Percentiles rank a stretch among this genome's conserved stretches.
Evolutionary conservation across 1,140 invertebrate species (phyloP).

Genomic region (Anastrepha obliqua): DNA sequence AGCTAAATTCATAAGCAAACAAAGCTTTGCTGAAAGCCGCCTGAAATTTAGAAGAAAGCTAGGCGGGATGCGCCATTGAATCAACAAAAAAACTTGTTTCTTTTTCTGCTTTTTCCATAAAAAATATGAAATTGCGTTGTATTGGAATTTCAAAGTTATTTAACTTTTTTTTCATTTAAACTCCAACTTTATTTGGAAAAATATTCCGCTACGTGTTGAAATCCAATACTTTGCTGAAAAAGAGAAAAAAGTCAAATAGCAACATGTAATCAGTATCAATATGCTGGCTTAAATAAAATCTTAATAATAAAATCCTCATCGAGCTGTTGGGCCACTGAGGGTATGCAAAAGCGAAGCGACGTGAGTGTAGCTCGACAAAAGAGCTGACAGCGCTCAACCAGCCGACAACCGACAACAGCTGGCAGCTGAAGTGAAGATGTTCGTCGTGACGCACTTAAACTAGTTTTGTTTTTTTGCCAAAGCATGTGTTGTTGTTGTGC

Average conservation of each 20-base stretch:
- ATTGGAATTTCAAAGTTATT: not conserved
- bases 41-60: conserved; percentile 5
- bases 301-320: not conserved
- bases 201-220: not conserved
- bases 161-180: not conserved
- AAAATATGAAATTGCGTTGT: not conserved
- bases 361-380: not conserved
- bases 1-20: too few relatives aligned
- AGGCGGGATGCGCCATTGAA: not conserved
- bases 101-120: not conserved
- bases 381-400: not conserved
- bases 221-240: not conserved
- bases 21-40: not conserved
- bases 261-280: not conserved
- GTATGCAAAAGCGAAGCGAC: not conserved
- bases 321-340: not conserved
- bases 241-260: not conserved
- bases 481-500: not conserved
- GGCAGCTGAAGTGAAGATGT: conserved; percentile 28
- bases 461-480: not conserved
- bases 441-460: conserved; percentile 23
- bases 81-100: conserved; percentile 4
- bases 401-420: not conserved
- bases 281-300: not conserved
- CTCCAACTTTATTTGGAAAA: not conserved